These are phyloP conservation scores for Cantharis flavilabris DNA, from an alignment of 2,888 invertebrate genomes.

Conservation along the genomic window DNA sequence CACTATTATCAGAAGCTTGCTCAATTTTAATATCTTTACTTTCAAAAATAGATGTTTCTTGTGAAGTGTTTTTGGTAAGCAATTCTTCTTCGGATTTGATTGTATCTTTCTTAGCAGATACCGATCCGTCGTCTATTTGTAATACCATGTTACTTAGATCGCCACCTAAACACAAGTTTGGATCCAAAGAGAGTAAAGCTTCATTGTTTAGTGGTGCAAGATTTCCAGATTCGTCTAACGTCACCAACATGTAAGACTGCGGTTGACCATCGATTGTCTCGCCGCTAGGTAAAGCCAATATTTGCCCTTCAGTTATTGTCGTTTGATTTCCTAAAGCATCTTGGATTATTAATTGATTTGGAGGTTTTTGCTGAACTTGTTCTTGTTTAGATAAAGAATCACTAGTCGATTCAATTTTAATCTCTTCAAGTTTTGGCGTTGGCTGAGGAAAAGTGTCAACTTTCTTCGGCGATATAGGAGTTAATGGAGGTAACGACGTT, in stretches of 20 bases:
- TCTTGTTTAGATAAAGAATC: slow-evolving; percentile 15
- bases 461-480: slow-evolving; percentile 44
- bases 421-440: slow-evolving; percentile 15
- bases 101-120: slow-evolving; percentile 32
- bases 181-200: slow-evolving; percentile 63
- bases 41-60: not conserved
- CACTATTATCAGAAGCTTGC: not conserved
- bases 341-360: slow-evolving; percentile 54
- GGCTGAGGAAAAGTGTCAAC: slow-evolving; percentile 19
- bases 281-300: slow-evolving; percentile 70
- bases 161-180: slow-evolving; percentile 55
- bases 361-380: slow-evolving; percentile 46
- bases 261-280: slow-evolving; percentile 74
- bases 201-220: slow-evolving; percentile 75
- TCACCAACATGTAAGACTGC: slow-evolving; percentile 74
- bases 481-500: slow-evolving; percentile 39
- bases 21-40: not conserved
- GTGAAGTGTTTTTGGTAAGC: not conserved
- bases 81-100: slow-evolving; percentile 7
- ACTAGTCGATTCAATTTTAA: slow-evolving; percentile 14
- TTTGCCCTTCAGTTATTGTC: slow-evolving; percentile 64
- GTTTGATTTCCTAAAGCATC: slow-evolving; percentile 54
- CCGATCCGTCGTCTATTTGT: slow-evolving; percentile 58
- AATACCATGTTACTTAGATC: slow-evolving; percentile 59
- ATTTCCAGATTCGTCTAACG: slow-evolving; percentile 72